Base-by-base conservation (phyloP, 1,140 invertebrate genomes). In the Bombus superbus region DNA sequence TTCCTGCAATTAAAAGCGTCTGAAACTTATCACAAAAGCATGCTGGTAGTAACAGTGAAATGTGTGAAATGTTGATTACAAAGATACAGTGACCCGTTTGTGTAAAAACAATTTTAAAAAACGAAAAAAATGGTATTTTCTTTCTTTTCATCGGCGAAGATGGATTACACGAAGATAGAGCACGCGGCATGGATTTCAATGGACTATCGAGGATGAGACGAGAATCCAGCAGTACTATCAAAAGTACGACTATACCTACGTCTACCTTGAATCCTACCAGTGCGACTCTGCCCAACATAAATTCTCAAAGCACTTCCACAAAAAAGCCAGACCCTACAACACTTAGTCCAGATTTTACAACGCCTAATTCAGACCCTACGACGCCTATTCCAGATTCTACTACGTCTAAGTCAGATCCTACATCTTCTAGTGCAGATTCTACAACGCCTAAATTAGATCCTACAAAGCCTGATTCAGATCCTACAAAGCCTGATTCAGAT, bases 121-220 rank as follows among this genome's bases (percentile, higher is more conserved):
- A 32, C 35, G 38, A 84, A 71, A 59, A 77, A 47, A 71, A 64
- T 80, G 76, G 28, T 89, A 42, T 89, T 89, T 40, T 89, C 79
- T 89, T 89, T 78, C 62, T 81, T 53, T 89, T 86, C 86, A 28
- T 83, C 72, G 42, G n/a, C 62, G 42, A 89, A 89, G 88, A 77
- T 68, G 88, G 76, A 81, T 75, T n/a, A 47, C 18, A 75, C 59
- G 84, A 81, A 66, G 40, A 68, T 59, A 71, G 8, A 68, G 35
- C 59, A 32, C 53, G 11, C 5, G 18, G 18, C 22, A 32, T n/a
- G 53, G 79, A 85, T 18, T 32, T 79, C 32, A 18, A 2, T 32
- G 66, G 28, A 42, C 35, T 59, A n/a, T 8, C 80, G 40, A 90
- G 89, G 38, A 53, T 42, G 82, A 88, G 64, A 53, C 89, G 88